A percentile compares a stretch with the other conserved stretches of the same genome.
These are phyloP conservation scores for Eumaeus atala DNA, from an alignment of 1,140 invertebrate species.

Conservation along the genomic window DNA sequence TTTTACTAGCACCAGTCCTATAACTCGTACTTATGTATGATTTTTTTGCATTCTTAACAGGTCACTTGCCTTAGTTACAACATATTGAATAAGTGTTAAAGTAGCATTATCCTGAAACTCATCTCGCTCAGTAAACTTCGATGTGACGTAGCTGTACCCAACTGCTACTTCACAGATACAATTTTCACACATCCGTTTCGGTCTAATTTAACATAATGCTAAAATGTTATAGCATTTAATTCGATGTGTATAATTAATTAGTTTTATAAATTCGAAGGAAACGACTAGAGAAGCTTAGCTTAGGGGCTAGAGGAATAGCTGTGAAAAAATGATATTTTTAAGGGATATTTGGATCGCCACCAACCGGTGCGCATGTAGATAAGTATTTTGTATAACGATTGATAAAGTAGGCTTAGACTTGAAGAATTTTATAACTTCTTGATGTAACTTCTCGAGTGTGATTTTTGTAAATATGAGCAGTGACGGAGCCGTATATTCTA, in stretches of 20 bases:
- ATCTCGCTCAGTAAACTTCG: no score
- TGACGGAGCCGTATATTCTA: conserved; percentile 41
- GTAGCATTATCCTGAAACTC: no score
- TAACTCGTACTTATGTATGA: no score
- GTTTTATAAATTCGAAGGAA: conserved; percentile 30
- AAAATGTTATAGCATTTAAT: neutral
- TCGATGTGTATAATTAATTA: conserved; percentile 26
- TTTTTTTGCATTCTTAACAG: no score
- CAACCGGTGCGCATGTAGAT: conserved; percentile 51
- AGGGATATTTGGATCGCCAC: conserved; percentile 30
- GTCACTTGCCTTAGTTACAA: no score
- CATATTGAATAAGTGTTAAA: no score
- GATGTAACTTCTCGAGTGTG: conserved; percentile 66
- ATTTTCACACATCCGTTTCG: neutral
- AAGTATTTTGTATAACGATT: conserved; percentile 70
- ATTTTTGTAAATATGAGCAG: conserved; percentile 57
- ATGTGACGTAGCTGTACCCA: neutral
- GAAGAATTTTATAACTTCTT: conserved; percentile 58
- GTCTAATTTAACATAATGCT: conserved; percentile 11
- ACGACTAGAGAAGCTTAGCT: no score
- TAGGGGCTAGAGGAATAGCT: no score
- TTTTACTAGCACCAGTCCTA: neutral
- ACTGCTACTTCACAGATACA: conserved; percentile 6
- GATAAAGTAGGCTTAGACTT: conserved; percentile 32
- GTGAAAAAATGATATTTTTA: no score